phyloP scores from a whole-genome alignment of 2,888 invertebrate species.

The Quadriops clusia region DNA sequence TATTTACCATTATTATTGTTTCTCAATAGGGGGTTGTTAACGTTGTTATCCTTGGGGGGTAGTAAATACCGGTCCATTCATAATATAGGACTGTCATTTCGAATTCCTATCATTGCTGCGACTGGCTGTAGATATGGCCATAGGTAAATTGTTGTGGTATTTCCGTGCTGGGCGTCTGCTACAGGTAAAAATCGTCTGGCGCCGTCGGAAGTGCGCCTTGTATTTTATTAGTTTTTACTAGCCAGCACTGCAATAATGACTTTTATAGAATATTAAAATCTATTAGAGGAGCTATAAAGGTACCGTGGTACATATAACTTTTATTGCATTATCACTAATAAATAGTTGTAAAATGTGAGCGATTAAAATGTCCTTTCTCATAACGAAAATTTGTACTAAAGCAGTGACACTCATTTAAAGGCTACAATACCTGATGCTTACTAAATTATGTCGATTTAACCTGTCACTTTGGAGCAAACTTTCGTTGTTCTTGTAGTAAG shows the following conservation, averaged over 20 bases:
- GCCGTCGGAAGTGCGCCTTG: constrained; percentile 20
- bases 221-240: constrained; percentile 18
- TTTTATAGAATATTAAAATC: constrained; percentile 19
- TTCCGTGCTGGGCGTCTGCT: constrained; percentile 11
- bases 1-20: constrained; percentile 21
- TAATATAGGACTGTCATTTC: constrained; percentile 26
- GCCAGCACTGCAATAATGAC: constrained; percentile 15
- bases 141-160: constrained; percentile 8
- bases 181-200: constrained; percentile 22
- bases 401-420: no score
- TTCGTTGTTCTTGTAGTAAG: no score
- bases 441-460: no score
- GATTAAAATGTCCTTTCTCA: no score
- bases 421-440: no score
- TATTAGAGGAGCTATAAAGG: no score
- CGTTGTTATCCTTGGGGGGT: constrained; percentile 17
- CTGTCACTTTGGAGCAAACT: no score
- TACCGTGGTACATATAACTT: no score
- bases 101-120: constrained; percentile 26
- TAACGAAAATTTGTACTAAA: no score
- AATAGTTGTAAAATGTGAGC: no score
- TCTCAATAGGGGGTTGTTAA: constrained; percentile 19
- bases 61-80: constrained; percentile 23
- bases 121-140: constrained; percentile 1
- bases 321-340: no score